Conservation (phyloP, 2,888 invertebrate species). For the Drosophila niveifrons region DNA sequence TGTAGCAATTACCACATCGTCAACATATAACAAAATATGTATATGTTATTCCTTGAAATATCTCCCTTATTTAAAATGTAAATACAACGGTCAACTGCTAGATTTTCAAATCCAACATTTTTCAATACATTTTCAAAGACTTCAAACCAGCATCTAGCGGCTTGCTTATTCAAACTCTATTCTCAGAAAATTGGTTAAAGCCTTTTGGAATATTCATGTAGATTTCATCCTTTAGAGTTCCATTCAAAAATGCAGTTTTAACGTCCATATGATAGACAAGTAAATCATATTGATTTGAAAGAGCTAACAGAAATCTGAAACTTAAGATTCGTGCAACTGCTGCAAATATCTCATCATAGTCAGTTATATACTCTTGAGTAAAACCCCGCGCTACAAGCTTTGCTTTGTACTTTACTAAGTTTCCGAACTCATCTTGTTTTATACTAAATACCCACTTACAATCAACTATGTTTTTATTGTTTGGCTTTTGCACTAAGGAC, state of each 20-base stretch:
- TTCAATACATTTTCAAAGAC: constrained; percentile 6
- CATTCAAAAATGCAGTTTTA: constrained; percentile 33
- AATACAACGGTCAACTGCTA: constrained; percentile 6
- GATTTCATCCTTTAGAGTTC: constrained; percentile 30
- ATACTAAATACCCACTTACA: constrained; percentile 17
- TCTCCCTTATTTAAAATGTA: constrained; percentile 11
- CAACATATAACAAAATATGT: constrained; percentile 13
- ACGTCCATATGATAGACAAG: constrained; percentile 37
- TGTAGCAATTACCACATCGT: constrained; percentile 14
- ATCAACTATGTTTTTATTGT: constrained; percentile 14
- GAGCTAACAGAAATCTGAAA: constrained; percentile 19
- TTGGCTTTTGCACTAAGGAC: constrained; percentile 34
- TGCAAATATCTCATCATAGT: constrained; percentile 28
- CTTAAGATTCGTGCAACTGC: constrained; percentile 30
- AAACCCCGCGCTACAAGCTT: constrained; percentile 28
- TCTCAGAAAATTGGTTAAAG: background rate
- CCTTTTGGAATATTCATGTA: constrained; percentile 15
- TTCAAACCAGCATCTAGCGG: background rate
- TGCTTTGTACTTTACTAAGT: constrained; percentile 24
- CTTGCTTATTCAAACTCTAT: constrained; percentile 44
- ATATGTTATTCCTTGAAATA: constrained; percentile 14
- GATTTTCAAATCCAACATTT: constrained; percentile 7
- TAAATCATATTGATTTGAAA: constrained; percentile 28
- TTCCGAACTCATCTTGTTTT: constrained; percentile 17
- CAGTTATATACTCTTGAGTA: constrained; percentile 30